Evolutionary conservation across 1,140 invertebrate genomes (phyloP).

Genomic region (Stegodyphus mimosarum): DNA sequence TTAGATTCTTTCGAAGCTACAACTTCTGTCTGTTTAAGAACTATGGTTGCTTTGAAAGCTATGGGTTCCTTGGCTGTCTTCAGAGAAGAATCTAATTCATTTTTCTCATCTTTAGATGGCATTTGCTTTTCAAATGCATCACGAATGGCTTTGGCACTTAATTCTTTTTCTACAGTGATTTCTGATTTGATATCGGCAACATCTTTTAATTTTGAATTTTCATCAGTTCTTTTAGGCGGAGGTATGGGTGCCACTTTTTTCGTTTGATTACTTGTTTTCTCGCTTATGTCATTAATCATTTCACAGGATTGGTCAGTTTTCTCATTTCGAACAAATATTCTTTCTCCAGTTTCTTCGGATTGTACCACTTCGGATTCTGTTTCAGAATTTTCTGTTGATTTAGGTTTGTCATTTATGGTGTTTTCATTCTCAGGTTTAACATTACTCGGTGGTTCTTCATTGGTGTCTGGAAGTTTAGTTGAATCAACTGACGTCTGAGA

Average conservation of each 20-base stretch:
- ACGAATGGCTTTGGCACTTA: constrained; percentile 22
- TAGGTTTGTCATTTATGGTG: not conserved
- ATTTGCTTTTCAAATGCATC: constrained; percentile 40
- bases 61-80: constrained; percentile 38
- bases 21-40: constrained; percentile 52
- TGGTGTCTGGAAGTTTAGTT: constrained; percentile 5
- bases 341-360: constrained; percentile 50
- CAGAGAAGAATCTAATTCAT: not conserved
- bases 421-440: not conserved
- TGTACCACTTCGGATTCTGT: constrained; percentile 17
- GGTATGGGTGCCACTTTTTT: constrained; percentile 43
- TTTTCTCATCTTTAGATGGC: constrained; percentile 10
- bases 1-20: constrained; percentile 22
- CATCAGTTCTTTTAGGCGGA: constrained; percentile 32
- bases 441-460: not conserved
- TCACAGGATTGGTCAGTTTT: not conserved
- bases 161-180: constrained; percentile 11
- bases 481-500: constrained; percentile 55
- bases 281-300: not conserved
- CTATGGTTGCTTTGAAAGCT: constrained; percentile 53
- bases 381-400: not conserved
- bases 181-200: not conserved
- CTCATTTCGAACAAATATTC: constrained; percentile 32
- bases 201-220: not conserved
- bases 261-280: not conserved